Conservation (phyloP, 1,140 invertebrate species). For the Archegozetes longisetosus region DNA sequence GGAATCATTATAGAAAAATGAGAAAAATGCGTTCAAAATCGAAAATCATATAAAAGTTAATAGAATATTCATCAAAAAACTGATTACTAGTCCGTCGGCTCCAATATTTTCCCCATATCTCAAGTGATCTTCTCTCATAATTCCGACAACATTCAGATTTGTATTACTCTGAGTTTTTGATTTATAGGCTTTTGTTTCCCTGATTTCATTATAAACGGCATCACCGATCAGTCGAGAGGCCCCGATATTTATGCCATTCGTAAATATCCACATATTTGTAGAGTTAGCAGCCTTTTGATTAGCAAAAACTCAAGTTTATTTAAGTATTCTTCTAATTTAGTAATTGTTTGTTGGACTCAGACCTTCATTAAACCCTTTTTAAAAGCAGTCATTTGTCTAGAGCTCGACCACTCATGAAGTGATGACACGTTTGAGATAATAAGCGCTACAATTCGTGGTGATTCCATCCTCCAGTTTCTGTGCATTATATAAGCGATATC, state of each 20-base stretch:
- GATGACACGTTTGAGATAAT: conserved; percentile 21
- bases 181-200: neutral
- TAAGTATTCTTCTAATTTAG: neutral
- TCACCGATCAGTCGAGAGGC: conserved; percentile 30
- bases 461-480: conserved; percentile 18
- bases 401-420: conserved; percentile 16
- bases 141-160: neutral
- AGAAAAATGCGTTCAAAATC: neutral
- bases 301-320: too few relatives aligned
- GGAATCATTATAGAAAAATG: neutral
- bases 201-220: conserved; percentile 26
- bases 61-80: neutral
- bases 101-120: neutral
- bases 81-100: neutral
- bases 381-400: conserved; percentile 21
- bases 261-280: conserved; percentile 34
- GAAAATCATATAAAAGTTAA: neutral
- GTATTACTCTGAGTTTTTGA: neutral
- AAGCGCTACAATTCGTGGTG: conserved; percentile 23
- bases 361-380: conserved; percentile 24
- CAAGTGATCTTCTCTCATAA: neutral
- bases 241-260: conserved; percentile 29
- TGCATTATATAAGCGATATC: conserved; percentile 17
- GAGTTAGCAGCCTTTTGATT: conserved; percentile 29
- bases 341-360: neutral